Percentiles rank a stretch among this genome's conserved stretches.
Conservation (phyloP, 2,113 vertebrate species). For the Neofelis nebulosa region DNA sequence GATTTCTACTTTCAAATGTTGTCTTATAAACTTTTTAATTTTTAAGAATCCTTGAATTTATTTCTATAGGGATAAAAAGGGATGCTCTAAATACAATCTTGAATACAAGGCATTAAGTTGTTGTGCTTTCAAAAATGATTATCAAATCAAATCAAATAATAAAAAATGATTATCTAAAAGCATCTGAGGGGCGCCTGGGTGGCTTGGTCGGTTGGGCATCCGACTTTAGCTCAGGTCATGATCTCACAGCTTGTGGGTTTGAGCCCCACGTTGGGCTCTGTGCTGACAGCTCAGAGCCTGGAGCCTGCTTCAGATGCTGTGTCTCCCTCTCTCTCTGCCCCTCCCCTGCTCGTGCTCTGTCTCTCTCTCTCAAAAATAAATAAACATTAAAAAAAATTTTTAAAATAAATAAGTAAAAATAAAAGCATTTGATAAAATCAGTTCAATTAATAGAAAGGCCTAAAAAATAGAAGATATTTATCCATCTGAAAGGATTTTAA, state of each 20-base stretch:
- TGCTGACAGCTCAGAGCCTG: too few relatives aligned
- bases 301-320: too few relatives aligned
- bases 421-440: conserved; percentile 51
- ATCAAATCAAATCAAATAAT: background rate
- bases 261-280: too few relatives aligned
- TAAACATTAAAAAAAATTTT: too few relatives aligned
- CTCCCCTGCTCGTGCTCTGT: too few relatives aligned
- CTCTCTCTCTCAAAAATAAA: too few relatives aligned
- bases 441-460: background rate
- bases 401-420: too few relatives aligned
- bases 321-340: too few relatives aligned
- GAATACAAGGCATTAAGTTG: background rate
- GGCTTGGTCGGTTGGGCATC: too few relatives aligned
- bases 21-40: background rate
- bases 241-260: too few relatives aligned
- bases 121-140: conserved; percentile 36
- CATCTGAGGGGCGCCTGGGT: too few relatives aligned
- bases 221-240: too few relatives aligned
- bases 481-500: conserved; percentile 41
- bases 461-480: background rate
- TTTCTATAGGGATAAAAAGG: background rate
- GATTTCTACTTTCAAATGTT: conserved; percentile 22
- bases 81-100: background rate
- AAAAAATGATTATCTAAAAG: background rate
- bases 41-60: conserved; percentile 46